Evolutionary conservation across 2,113 vertebrate species (phyloP), one percentile per base, ranked within the genome.

Genomic region (Falcunculus frontatus): DNA sequence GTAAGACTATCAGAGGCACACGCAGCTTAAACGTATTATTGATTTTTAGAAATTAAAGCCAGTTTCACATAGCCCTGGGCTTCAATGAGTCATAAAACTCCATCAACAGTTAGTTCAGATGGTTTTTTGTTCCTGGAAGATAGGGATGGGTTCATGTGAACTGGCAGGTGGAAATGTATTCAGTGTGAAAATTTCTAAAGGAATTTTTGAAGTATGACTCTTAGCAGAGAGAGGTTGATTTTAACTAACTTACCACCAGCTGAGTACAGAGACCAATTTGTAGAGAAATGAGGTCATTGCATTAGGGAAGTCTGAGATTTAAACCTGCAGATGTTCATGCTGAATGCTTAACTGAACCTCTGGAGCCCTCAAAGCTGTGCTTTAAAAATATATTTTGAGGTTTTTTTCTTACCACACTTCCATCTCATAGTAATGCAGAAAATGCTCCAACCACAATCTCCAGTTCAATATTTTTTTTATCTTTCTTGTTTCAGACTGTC

Each of bases 11-110:
- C 75, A 76, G 62, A 94, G 50, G 57, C 37, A 83, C 59, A 83
- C 16, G 55, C 9, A 59, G 21, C 88, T 94, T 90, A 62, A 81
- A 93, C 30, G 18, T 62, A 63, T 57, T 91, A 94, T 83, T 94
- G 95, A 96, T 91, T 95, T 96, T 91, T 76, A 90, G 78, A 95
- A 97, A 96, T 93, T 94, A 96, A 96, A 95, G 84, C 56, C 55
- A 67, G 70, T 91, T 96, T 90, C 94, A 84, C 76, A 60, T 56
- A 80, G 55, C 84, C 85, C 30, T 39, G 60, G 62, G 81, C 62
- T 94, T 95, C 87, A 65, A 32, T 85, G 93, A 94, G 70, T 93
- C 57, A 93, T 74, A 80, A 90, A 95, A 79, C 52, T 53, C 75
- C 67, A 90, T 80, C 67, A 87, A 83, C 32, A 49, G 42, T 56